Evolutionary conservation across 2,113 vertebrate species (phyloP), one percentile per base, ranked within the genome.

Genomic region (Tamias sibiricus): DNA sequence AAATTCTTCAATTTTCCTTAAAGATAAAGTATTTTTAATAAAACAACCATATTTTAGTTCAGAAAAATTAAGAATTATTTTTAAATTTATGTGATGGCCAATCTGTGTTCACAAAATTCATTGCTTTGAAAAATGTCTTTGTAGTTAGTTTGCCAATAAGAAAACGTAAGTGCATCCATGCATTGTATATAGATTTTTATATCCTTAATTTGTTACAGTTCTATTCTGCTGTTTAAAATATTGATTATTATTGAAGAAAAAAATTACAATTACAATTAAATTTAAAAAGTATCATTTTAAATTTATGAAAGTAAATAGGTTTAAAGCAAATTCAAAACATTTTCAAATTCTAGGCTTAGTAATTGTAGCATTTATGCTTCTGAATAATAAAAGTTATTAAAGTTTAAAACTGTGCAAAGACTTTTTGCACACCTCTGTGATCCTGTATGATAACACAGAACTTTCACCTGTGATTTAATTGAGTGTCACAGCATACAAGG

Each of bases 21-120:
- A 7, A 32, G 32, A 47, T 57, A 57, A 86, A 86, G 2, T 20
- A 6, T 86, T 76, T 59, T 88, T 77, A 71, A 62, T 77, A 83
- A 44, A 54, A 71, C 20, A 83, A 37, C 9, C 28, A 49, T 72
- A 59, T 37, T 62, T 79, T 64, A 87, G 87, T 84, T 3, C 14
- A 88, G 10, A 62, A 92, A 71, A 83, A 83, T 83, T 77, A 69
- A 76, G 69, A 71, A 87, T 91, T 76, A 1, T 81, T 82, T 54
- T 54, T 16, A n/a, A 40, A 82, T 62, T 83, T 2, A 30, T 59
- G 24, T 52, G 12, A 59, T 32, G 77, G 30, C 22, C 17, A 42
- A 1, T 87, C 35, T 94, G 10, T 20, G 13, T 82, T 76, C 40
- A 82, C 13, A 28, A 49, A 86, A 69, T 69, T 44, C 81, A 3